Base-by-base conservation (phyloP, 2,888 invertebrate genomes). In the Cerastoderma edule region DNA sequence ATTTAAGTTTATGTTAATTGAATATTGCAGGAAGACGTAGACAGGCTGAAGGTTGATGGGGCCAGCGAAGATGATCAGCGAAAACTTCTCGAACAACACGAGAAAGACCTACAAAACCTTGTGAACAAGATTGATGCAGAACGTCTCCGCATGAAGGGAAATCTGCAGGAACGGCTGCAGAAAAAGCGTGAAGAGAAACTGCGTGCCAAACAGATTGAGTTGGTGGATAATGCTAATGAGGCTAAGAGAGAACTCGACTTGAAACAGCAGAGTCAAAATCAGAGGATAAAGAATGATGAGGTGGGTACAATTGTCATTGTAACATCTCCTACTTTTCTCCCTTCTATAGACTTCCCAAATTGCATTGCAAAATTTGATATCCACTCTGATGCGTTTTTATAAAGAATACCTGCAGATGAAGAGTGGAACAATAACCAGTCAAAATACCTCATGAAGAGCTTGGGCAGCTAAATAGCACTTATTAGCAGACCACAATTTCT, bases 101-200 rank as follows among this genome's bases (percentile, higher is more conserved):
- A 91, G 75, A 80, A 83, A 63, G 89, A 90, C 70, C 79, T 89
- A 22, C 87, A 91, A 77, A 88, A 83, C 50, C 83, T 91, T 32
- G 80, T 88, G 67, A 89, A 88, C 83, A 89, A 87, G 82, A 88
- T 92, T 82, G 91, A 91, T 30, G 91, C 91, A 0, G 91, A 92
- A 83, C 83, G 85, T 44, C 79, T 92, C 60, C 83, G 92, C 35
- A 90, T 90, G 89, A 88, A 91, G 87, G 89, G 89, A 76, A 87
- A 83, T 48, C 87, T 92, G 19, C 87, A 91, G 83, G 91, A 91
- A 65, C 79, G 88, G 22, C 83, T 92, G 65, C 84, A 85, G 78
- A 89, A 89, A 80, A 82, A 86, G 66, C 81, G 85, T 16, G 88
- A 89, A 64, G 89, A 89, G 24, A 89, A 87, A 64, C 72, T 91